Evolutionary conservation across 2,797 vertebrate species (phyloP), one percentile per base, ranked within the genome.

Genomic region (Luscinia luscinia): DNA sequence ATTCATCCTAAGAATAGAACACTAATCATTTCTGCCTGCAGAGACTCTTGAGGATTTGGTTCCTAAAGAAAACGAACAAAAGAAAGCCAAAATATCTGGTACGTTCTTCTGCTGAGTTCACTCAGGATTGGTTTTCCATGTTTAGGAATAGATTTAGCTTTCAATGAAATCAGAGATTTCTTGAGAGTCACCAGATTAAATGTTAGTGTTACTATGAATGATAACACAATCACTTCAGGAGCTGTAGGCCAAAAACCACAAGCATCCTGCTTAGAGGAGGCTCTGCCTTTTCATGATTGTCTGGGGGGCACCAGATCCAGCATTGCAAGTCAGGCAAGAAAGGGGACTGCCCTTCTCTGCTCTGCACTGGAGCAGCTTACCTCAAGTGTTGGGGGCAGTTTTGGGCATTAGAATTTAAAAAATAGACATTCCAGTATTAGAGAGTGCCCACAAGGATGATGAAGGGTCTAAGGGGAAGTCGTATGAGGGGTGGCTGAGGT

Each of bases 1-100:
- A 57, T 95, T 97, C 63, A 84, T 93, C 78, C 93, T 92, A 95
- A 97, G 90, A 97, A 97, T 95, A 97, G 89, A 94, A 94, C 61
- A 84, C 72, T 96, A 97, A 96, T 96, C 19, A 95, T 96, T 97
- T 97, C 90, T 97, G 93, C 91, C 87, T 97, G 77, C 52, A 91
- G 94, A 97, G 83, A 97, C 76, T 83, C 84, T 83, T 87, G 86
- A 93, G 87, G 77, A 84, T 89, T 95, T 95, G 62, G 34, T 93
- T 94, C 91, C 94, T 97, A 94, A 93, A 87, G 93, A 97, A 97
- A 96, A 96, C 36, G 64, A 95, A 92, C 61, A 45, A 21, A 94
- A 89, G 95, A 81, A 94, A 88, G 40, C 59, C 59, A 72, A 52
- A 95, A 84, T 96, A 95, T 54, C 67, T 95, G 41, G 40, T 68